A percentile compares a stretch with the other conserved stretches of the same genome.
phyloP scores from a whole-genome alignment of 1,140 invertebrate genomes.

The Belonocnema kinseyi region DNA sequence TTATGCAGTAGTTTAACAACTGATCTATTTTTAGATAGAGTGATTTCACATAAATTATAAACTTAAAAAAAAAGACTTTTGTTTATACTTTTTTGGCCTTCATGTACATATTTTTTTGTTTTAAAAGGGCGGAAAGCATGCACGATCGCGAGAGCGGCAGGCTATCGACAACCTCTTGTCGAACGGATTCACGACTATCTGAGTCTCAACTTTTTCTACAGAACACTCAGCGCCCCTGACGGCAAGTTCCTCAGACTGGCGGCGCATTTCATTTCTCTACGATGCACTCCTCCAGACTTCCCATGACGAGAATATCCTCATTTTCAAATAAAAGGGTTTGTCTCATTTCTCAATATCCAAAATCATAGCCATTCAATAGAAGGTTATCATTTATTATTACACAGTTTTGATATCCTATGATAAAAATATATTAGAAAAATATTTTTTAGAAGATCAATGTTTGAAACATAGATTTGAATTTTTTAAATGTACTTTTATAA shows the following conservation, averaged over 20 bases:
- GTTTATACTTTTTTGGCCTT: not conserved
- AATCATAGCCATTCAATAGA: too few relatives aligned
- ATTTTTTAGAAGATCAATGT: too few relatives aligned
- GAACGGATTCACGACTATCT: constrained; percentile 68
- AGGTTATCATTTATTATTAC: too few relatives aligned
- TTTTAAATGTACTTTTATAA: too few relatives aligned
- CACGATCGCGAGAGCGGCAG: constrained; percentile 36
- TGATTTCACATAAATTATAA: too few relatives aligned
- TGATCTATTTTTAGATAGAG: too few relatives aligned
- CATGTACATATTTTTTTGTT: not conserved
- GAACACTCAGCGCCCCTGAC: constrained; percentile 59
- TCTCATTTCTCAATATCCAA: not conserved
- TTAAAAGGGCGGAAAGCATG: not conserved
- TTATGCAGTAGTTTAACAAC: too few relatives aligned
- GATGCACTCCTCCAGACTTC: constrained; percentile 62
- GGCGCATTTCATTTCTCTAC: constrained; percentile 53
- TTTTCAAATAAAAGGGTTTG: not conserved
- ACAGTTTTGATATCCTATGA: too few relatives aligned
- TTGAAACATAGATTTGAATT: too few relatives aligned
- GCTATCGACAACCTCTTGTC: constrained; percentile 59
- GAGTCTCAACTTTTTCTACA: constrained; percentile 55
- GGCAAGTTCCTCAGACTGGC: constrained; percentile 50
- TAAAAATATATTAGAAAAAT: too few relatives aligned
- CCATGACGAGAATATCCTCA: constrained; percentile 32
- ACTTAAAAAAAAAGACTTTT: not conserved